Evolutionary conservation across 2,113 vertebrate species (phyloP).

Genomic region (Oceanites oceanicus): DNA sequence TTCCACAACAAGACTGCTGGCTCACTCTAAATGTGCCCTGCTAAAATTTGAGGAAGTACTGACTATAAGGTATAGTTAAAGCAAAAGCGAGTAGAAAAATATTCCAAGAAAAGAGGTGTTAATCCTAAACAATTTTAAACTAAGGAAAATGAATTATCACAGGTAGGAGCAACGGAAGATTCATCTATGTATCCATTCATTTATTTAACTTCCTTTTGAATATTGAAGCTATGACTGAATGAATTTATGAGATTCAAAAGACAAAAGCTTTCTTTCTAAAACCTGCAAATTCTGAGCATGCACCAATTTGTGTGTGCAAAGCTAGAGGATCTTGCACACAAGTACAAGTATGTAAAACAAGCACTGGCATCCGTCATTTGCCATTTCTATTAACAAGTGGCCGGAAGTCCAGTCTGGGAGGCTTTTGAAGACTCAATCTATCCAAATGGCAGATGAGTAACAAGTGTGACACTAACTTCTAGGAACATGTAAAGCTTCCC

Average conservation of each 20-base stretch:
- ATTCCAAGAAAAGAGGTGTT: background rate
- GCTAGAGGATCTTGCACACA: background rate
- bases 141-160: background rate
- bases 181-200: background rate
- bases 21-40: background rate
- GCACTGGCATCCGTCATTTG: background rate
- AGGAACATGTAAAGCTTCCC: background rate
- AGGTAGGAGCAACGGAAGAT: background rate
- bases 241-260: background rate
- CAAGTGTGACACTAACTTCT: background rate
- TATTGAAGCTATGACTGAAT: background rate
- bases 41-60: background rate
- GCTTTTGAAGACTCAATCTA: background rate
- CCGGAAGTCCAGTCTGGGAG: background rate
- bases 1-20: background rate
- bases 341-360: background rate
- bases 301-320: background rate
- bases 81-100: background rate
- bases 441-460: background rate
- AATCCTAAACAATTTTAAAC: background rate
- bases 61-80: background rate
- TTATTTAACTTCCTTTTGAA: background rate
- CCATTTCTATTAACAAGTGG: background rate
- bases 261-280: background rate
- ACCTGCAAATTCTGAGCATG: background rate